Conservation (phyloP, 2,797 vertebrate species). For the Galago senegalensis region DNA sequence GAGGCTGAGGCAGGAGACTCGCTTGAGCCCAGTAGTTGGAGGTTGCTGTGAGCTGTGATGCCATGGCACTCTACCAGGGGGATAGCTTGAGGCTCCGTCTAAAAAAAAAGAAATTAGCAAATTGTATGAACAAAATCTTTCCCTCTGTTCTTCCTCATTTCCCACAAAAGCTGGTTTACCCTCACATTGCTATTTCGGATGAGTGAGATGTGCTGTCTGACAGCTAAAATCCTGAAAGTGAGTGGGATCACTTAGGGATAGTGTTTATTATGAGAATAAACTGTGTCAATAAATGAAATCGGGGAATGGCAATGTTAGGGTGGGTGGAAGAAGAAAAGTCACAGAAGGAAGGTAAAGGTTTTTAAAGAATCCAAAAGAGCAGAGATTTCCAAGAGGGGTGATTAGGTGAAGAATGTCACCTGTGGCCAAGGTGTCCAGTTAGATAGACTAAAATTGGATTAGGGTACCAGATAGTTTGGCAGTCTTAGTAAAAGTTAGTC, state of each 20-base stretch:
- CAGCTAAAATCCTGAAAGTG: slow-evolving; percentile 1
- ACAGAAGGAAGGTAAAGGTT: not conserved
- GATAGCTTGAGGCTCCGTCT: too few species aligned
- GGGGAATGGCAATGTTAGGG: not conserved
- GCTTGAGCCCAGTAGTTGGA: too few species aligned
- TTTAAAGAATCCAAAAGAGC: not conserved
- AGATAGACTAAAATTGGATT: not conserved
- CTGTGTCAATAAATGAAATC: not conserved
- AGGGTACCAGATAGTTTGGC: not conserved
- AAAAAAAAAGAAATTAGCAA: not conserved
- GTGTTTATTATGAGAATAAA: not conserved
- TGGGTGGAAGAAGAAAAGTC: not conserved
- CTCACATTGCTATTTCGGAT: not conserved
- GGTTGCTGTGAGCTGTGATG: too few species aligned
- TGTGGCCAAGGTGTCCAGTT: not conserved
- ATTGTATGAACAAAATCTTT: not conserved
- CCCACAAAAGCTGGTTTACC: not conserved
- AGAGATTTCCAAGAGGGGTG: not conserved
- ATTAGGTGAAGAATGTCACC: not conserved
- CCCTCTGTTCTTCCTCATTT: not conserved
- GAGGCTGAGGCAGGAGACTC: too few species aligned
- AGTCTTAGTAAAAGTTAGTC: not conserved
- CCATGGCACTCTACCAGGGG: too few species aligned
- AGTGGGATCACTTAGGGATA: not conserved
- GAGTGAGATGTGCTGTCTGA: not conserved